Conservation (phyloP, 2,797 vertebrate genomes). For the Acipenser ruthenus region DNA sequence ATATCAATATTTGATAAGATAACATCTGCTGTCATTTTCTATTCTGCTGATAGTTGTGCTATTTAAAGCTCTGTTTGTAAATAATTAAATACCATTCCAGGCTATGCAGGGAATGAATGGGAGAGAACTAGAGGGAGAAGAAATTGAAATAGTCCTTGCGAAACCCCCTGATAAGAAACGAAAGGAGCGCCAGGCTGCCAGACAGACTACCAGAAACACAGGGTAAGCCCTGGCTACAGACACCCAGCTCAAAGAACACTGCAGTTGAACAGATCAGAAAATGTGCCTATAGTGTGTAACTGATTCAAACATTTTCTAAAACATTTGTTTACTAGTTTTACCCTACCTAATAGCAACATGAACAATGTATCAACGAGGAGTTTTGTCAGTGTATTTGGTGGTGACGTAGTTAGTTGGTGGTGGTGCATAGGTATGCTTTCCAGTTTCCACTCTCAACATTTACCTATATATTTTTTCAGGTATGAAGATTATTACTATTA, state of each 20-base stretch:
- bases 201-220: conserved; percentile 84
- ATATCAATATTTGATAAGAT: background rate
- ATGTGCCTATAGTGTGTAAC: too few relatives aligned
- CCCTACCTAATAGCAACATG: too few relatives aligned
- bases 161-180: conserved; percentile 98
- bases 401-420: too few relatives aligned
- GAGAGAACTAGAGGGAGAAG: conserved; percentile 90
- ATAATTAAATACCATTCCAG: conserved; percentile 41
- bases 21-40: background rate
- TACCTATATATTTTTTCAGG: conserved; percentile 47
- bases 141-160: conserved; percentile 96
- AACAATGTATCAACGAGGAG: too few relatives aligned
- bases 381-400: too few relatives aligned
- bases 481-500: conserved; percentile 99
- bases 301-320: too few relatives aligned
- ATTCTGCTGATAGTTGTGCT: background rate
- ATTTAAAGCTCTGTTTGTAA: background rate
- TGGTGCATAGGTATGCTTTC: too few relatives aligned
- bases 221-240: conserved; percentile 63
- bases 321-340: too few relatives aligned
- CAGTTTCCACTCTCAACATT: too few relatives aligned
- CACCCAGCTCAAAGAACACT: background rate
- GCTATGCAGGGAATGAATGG: conserved; percentile 99
- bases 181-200: conserved; percentile 93
- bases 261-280: background rate